phyloP scores from a whole-genome alignment of 1,140 invertebrate species.

The Drosophila kohkoa region DNA sequence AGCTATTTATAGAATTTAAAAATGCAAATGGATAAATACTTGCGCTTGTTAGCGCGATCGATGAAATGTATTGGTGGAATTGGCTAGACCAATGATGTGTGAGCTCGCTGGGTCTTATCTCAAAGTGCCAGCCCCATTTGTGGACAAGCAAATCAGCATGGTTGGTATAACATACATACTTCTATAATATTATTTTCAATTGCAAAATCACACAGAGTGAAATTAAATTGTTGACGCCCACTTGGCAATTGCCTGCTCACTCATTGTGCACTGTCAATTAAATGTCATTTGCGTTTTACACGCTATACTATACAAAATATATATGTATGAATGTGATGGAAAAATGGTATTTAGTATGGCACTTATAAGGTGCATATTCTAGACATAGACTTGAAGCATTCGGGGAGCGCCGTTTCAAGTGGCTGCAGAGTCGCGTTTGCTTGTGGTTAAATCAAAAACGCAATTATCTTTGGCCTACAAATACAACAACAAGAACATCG shows the following conservation, averaged over 20 bases:
- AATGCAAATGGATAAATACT: too few relatives aligned
- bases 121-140: constrained; percentile 8
- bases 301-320: neutral
- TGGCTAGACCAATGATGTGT: constrained; percentile 7
- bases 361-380: neutral
- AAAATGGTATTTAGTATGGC: constrained; percentile 1
- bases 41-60: neutral
- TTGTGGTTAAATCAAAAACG: constrained; percentile 65
- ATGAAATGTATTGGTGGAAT: neutral
- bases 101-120: constrained; percentile 25
- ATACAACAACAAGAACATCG: neutral
- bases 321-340: neutral
- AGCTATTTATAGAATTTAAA: too few relatives aligned
- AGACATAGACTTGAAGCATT: constrained; percentile 4
- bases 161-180: too few relatives aligned
- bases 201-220: constrained; percentile 18
- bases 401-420: constrained; percentile 39
- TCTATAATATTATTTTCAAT: constrained; percentile 4
- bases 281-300: constrained; percentile 22
- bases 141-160: constrained; percentile 22
- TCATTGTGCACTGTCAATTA: constrained; percentile 6
- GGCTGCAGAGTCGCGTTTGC: constrained; percentile 23
- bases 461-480: constrained; percentile 73
- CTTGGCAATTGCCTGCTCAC: constrained; percentile 3
- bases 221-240: constrained; percentile 34